Base-by-base conservation (phyloP, 2,797 vertebrate species). In the Nyctibius grandis region DNA sequence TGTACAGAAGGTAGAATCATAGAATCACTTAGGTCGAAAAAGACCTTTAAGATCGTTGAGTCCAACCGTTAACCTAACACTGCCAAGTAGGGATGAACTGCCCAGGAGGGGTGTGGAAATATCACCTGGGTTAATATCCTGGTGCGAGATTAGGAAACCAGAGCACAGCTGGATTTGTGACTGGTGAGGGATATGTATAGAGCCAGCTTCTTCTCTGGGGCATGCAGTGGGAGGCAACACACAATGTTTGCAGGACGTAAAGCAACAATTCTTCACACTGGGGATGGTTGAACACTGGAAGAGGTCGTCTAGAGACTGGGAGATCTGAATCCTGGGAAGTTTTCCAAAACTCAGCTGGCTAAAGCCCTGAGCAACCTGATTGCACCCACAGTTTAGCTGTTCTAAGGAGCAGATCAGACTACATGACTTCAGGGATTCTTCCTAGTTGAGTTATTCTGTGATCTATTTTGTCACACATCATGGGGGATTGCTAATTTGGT, bases 11-110 rank as follows among this genome's bases (percentile, higher is more conserved):
- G 14, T 36, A 29, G 33, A 72, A 40, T 53, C 4, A 23, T 21
- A 48, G 51, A 65, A 47, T 9, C 1, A 5, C 59, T 76, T 50
- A 36, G 54, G 9, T 48, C 75, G 15, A 31, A 67, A 67, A 67
- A 63, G 38, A 47, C 14, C 1, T 17, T 53, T 48, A 19, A 48
- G 38, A 25, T 50, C 56, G 11, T 44, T 0, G 0, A 44, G 28
- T 57, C 21, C 12, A 56, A 1, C 28, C 1, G 15, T 42, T 42
- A 42, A 42, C 5, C 9, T 33, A 33, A 4, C 33, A 29, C 14
- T 75, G 25, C 61, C n/a, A 51, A 65, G 26, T 48, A 36, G 56
- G 67, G 26, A 23, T 74, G 26, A 44, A 18, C 50, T 83, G n/a
- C 6, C 20, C 21, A 23, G 50, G 23, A 91, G 17, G 10, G 25